These are phyloP conservation scores for Squalus acanthias DNA, from an alignment of 2,797 vertebrate genomes.

Conservation along the genomic window DNA sequence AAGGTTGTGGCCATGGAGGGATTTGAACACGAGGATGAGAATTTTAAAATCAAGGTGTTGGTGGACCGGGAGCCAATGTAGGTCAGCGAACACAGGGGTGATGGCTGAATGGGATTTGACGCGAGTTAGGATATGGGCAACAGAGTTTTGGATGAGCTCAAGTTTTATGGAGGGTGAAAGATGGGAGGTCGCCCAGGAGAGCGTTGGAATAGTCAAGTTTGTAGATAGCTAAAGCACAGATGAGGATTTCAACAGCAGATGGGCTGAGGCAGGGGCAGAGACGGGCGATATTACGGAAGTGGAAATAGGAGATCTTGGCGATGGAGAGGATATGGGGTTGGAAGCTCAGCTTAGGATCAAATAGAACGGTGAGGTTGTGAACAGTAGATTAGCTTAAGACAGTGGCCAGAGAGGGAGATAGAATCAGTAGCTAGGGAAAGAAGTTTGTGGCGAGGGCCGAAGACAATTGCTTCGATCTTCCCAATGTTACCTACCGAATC, in stretches of 20 bases:
- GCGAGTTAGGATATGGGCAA: no score
- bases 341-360: neutral
- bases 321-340: neutral
- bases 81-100: neutral
- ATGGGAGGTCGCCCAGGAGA: accelerated
- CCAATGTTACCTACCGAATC: neutral
- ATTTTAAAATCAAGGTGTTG: neutral
- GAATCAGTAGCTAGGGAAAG: neutral
- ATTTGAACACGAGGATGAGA: neutral
- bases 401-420: neutral
- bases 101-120: accelerated
- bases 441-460: neutral
- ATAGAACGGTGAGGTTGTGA: neutral
- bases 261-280: neutral
- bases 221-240: no score
- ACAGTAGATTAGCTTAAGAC: neutral
- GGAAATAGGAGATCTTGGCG: neutral
- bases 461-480: neutral
- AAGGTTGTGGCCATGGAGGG: no score
- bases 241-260: neutral
- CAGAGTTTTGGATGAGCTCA: no score
- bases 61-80: neutral
- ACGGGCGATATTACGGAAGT: neutral
- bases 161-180: accelerated
- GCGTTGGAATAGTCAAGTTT: neutral